Evolutionary conservation across 2,888 invertebrate species (phyloP).

Genomic region (Protonemura montana): DNA sequence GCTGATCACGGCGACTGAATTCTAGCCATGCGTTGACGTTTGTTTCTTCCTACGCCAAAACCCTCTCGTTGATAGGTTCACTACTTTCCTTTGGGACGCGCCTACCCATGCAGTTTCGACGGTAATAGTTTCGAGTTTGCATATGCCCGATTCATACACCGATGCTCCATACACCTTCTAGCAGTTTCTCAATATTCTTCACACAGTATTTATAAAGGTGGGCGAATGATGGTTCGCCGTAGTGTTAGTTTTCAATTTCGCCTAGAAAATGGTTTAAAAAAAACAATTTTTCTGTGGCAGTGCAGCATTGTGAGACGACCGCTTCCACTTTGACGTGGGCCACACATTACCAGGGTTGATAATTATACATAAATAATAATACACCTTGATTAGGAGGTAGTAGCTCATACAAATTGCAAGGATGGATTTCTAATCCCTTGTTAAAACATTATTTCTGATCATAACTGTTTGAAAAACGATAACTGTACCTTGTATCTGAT

Average conservation of each 20-base stretch:
- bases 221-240: not conserved
- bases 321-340: not conserved
- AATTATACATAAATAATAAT: conserved; percentile 2
- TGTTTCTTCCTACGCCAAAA: not conserved
- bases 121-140: conserved; percentile 2
- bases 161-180: conserved; percentile 12
- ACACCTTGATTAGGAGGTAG: conserved; percentile 12
- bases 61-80: not conserved
- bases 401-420: conserved; percentile 1
- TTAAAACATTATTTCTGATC: conserved; percentile 12
- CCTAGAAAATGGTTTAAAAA: not conserved
- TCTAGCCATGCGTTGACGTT: too few relatives aligned
- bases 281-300: not conserved
- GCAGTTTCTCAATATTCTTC: not conserved
- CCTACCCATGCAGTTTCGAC: conserved; percentile 34
- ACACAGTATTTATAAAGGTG: not conserved
- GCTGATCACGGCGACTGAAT: not conserved
- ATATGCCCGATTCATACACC: not conserved
- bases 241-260: not conserved
- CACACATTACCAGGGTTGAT: conserved; percentile 2
- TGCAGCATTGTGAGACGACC: not conserved
- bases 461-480: conserved; percentile 9
- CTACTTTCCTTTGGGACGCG: conserved; percentile 36
- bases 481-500: conserved; percentile 12
- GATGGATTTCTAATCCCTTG: conserved; percentile 5